Evolutionary conservation across 2,113 vertebrate species (phyloP).

Genomic region (Cyphomyrus plagiostoma): DNA sequence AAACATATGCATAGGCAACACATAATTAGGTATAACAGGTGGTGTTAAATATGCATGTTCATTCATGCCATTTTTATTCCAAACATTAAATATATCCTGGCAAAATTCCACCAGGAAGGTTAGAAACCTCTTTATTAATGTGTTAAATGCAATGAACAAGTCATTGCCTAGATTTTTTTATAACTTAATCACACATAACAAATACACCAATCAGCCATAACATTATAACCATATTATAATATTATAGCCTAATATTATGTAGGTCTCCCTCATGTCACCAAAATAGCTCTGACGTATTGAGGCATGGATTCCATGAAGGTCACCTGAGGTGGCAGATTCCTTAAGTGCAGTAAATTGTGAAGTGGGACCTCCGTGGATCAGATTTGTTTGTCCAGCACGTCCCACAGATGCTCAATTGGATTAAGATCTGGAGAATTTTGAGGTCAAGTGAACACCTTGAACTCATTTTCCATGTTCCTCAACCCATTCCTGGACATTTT

Average conservation of each 20-base stretch:
- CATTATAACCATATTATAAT: neutral
- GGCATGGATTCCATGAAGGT: neutral
- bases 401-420: neutral
- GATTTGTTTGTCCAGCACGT: neutral
- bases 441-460: neutral
- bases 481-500: neutral
- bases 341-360: neutral
- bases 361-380: neutral
- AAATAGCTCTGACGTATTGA: neutral
- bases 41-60: neutral
- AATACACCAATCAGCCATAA: neutral
- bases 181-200: neutral
- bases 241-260: neutral
- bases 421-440: neutral
- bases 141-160: neutral
- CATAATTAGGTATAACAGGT: constrained; percentile 18
- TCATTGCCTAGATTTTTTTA: neutral
- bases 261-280: neutral
- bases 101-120: neutral
- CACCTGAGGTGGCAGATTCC: neutral
- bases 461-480: neutral
- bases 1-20: constrained; percentile 47
- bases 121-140: neutral
- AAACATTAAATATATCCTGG: constrained; percentile 5
- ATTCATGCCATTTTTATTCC: neutral